Evolutionary conservation across 1,140 invertebrate genomes (phyloP), one percentile per base, ranked within the genome.

Genomic region (Drosophila nikananu): DNA sequence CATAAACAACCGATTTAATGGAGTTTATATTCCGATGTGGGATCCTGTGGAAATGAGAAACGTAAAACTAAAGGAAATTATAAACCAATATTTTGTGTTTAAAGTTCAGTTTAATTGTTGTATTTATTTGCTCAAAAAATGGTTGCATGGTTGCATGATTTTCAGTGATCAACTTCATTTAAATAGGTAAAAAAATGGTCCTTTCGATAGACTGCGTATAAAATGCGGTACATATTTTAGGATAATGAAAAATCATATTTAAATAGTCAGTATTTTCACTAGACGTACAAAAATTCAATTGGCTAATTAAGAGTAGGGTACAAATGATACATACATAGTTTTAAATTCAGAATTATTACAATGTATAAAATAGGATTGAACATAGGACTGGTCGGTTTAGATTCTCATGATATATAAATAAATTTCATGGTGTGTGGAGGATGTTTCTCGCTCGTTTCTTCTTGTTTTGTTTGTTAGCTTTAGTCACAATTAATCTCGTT

Each of bases 401-500:
- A 57, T 76, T 77, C 70, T 49, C 59, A 59, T 76, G 62, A 52
- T 77, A 59, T 72, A 60, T 57, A 73, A 71, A 73, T 73, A 73
- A 73, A 73, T 73, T 73, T 73, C 44, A 72, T 73, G 67, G 70
- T 76, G 62, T 77, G 62, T 35, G 57, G 21, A 59, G 54, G 54
- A 32, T 72, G 49, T 39, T 72, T n/a, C 30, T 21, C 37, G 27
- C 15, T 46, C 61, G 58, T 75, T 30, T 61, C 49, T 62, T 35
- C 30, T 49, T 41, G 51, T 60, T 68, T 77, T 70, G 51, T 78
- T 78, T 71, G 63, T 78, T 71, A 78, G 75, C 74, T 78, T 78
- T 78, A 77, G 75, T 78, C 76, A 90, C 81, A 90, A 84, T 86
- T 91, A 86, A 90, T 91, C 86, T 90, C 86, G 79, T 79, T 89